Evolutionary conservation across 2,888 invertebrate species (phyloP), one percentile per base, ranked within the genome.

Genomic region (Drosophila testacea): DNA sequence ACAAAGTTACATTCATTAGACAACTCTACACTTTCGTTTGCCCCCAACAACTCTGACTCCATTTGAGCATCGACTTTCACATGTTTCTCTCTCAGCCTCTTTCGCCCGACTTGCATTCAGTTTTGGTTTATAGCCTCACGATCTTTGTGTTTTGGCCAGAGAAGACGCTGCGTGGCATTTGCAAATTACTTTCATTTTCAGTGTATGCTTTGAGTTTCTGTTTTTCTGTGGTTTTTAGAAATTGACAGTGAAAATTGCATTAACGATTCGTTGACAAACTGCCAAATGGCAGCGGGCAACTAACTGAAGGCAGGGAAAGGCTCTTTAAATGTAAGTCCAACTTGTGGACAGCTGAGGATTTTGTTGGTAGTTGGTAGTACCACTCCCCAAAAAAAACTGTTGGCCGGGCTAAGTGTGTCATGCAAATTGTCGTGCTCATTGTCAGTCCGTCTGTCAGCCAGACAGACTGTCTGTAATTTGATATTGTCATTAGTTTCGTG

Each of bases 401-500:
- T 54, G 47, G 52, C 59, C 64, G 13, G 67, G 59, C 79, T 69
- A 86, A 86, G 83, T 85, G 77, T 87, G 85, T 89, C 84, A 87
- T 89, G 88, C 82, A 77, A 84, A 84, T 81, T 83, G 68, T 64
- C 48, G 56, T 80, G 68, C 52, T 44, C 59, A 69, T 39, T 69
- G 44, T 68, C 50, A 32, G 56, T 57, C 59, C 38, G 69, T 39
- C 41, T 55, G 56, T 56, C 39, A 13, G 11, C 38, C 34, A 32
- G 30, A 56, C 46, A 42, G 56, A 54, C 27, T 47, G 54, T 46
- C 55, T 73, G 83, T 88, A 83, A 83, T 82, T 85, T 83, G 83
- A 83, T 83, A 88, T 83, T 85, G 88, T 85, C 83, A 83, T 83
- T 88, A 88, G 84, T 76, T 83, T 73, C 63, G 75, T 78, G 81